phyloP scores from a whole-genome alignment of 1,140 invertebrate species.

The Heliconius congener region DNA sequence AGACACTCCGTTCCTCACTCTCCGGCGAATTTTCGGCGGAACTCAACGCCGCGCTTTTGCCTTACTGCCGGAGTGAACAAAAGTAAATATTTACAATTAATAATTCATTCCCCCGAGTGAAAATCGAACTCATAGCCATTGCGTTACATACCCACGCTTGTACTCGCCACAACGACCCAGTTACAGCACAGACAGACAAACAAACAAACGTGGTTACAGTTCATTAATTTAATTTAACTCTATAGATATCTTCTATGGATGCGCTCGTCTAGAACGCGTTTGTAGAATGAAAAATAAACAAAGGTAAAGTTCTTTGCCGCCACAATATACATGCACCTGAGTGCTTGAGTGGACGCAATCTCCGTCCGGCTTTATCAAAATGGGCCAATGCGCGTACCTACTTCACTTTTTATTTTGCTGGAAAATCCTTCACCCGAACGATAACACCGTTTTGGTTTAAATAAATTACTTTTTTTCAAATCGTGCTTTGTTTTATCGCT shows the following conservation, averaged over 20 bases:
- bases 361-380: constrained; percentile 74
- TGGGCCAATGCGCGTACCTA: constrained; percentile 70
- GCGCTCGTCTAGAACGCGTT: constrained; percentile 19
- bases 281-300: constrained; percentile 37
- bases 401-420: constrained; percentile 57
- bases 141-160: no score
- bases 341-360: constrained; percentile 70
- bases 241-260: not conserved
- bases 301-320: constrained; percentile 39
- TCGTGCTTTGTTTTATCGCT: constrained; percentile 4
- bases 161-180: no score
- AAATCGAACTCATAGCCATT: no score
- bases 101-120: no score
- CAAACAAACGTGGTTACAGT: not conserved
- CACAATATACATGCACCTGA: constrained; percentile 57
- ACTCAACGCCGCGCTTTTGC: no score
- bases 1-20: no score
- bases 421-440: constrained; percentile 55
- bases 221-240: not conserved
- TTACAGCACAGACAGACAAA: no score
- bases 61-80: no score
- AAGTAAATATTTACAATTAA: no score
- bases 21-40: no score
- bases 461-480: constrained; percentile 46
- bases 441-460: constrained; percentile 57